These are phyloP conservation scores for Thryonomys swinderianus DNA, from an alignment of 2,113 vertebrate genomes.

Conservation along the genomic window DNA sequence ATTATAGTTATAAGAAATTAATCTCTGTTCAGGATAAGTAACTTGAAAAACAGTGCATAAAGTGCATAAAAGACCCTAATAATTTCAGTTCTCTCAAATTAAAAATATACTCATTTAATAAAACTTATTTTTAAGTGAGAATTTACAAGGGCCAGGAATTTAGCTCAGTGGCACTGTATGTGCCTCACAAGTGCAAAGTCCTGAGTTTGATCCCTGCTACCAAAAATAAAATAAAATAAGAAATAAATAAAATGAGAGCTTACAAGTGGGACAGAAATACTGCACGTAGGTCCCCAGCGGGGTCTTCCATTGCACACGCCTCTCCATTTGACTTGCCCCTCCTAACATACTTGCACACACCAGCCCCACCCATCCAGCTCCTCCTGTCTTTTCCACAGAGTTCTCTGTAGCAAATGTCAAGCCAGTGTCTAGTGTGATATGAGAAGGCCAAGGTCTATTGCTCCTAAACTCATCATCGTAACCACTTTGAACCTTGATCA, in stretches of 20 bases:
- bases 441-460: not conserved
- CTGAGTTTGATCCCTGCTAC: no score
- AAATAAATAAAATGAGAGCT: not conserved
- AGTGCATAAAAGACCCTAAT: not conserved
- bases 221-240: no score
- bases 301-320: not conserved
- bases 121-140: no score
- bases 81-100: no score
- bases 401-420: constrained; percentile 20
- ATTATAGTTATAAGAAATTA: not conserved
- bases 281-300: not conserved
- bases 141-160: no score
- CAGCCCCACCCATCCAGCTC: not conserved
- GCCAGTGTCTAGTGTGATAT: not conserved
- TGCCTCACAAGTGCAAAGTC: no score
- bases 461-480: not conserved
- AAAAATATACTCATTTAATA: no score
- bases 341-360: not conserved
- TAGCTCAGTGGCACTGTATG: no score
- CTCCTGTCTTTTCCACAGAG: not conserved
- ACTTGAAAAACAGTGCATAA: not conserved
- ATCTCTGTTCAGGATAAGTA: not conserved
- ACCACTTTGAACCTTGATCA: not conserved
- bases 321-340: not conserved
- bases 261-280: not conserved